Percentiles rank a stretch among this genome's conserved stretches.
phyloP scores from a whole-genome alignment of 2,113 vertebrate genomes.

The Cebidichthys violaceus region DNA sequence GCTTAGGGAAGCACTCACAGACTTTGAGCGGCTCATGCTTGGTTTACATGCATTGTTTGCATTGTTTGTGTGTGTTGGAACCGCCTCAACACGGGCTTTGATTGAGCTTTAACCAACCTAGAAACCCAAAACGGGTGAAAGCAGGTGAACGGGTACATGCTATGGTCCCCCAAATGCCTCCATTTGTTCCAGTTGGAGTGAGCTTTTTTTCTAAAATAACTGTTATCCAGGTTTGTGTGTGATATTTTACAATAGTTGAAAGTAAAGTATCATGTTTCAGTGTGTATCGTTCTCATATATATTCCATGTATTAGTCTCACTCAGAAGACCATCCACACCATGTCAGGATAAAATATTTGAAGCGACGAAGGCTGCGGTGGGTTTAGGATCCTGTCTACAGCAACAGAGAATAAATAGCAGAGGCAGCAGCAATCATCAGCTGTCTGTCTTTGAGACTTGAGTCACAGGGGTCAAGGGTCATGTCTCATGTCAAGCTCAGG shows the following conservation, averaged over 20 bases:
- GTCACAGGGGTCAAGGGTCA: conserved; percentile 10
- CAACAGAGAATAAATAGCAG: conserved; percentile 26
- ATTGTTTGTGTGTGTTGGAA: conserved; percentile 46
- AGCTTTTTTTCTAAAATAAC: not conserved
- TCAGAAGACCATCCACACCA: not conserved
- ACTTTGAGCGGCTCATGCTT: conserved; percentile 6
- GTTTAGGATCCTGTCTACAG: not conserved
- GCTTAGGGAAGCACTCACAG: not conserved
- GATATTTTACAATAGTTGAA: not conserved
- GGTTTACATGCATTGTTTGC: conserved; percentile 55
- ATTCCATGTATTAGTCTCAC: not conserved
- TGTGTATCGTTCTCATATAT: not conserved
- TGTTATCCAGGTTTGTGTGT: not conserved
- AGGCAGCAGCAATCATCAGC: conserved; percentile 13
- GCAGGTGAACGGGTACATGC: not conserved
- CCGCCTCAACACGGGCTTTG: not conserved
- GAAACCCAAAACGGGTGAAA: not conserved
- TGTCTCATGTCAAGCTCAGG: conserved; percentile 9
- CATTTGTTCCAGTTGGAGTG: not conserved
- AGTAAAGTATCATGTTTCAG: not conserved
- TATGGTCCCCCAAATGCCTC: not conserved
- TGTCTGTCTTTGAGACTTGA: conserved; percentile 5
- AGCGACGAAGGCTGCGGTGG: not conserved
- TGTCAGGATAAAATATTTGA: not conserved
- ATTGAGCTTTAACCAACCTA: conserved; percentile 1